Base-by-base conservation (phyloP, 2,797 vertebrate genomes). In the Merluccius polli region DNA sequence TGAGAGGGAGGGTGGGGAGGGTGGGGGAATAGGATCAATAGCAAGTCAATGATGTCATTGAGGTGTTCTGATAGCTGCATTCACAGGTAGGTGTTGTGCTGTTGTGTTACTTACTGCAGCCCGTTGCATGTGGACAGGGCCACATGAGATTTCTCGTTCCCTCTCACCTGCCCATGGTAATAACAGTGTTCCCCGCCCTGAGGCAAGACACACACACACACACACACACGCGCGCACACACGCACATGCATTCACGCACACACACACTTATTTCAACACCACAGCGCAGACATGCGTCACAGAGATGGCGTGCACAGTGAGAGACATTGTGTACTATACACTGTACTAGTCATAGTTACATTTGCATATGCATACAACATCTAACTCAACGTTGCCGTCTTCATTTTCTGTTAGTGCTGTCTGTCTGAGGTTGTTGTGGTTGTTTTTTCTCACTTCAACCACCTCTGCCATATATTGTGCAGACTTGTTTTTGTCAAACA, bases 171-270 rank as follows among this genome's bases (percentile, higher is more conserved):
- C 76, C 98, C 98, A 0, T 97, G 97, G 88, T 99, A 99, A 88
- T 98, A 99, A 86, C 98, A 99, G 88, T 99, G 98, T 74, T 99
- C 98, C 84, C 98, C 98, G 3, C 98, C 98, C 98, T 99, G 73
- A 76, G 87, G 85, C 86, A 77, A 86, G 75, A 88, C 41, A 73
- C 33, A 78, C 69, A 86, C 73, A 81, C 76, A 2, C 65, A 12
- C 65, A 30, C 65, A 67, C 65, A 30, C 65, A 67, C 15, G 5
- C 15, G 18, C 41, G 18, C 41, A 48, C 41, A 18, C 41, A 48
- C 41, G 18, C 41, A 48, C 41, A 18, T 15, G 18, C 41, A 48
- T 15, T 16, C 41, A 48, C 15, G 2, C 41, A 48, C 41, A 52
- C 48, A 52, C 18, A 52, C 48, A 52, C 48, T 52, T 52, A 52